Conservation (phyloP, 2,888 invertebrate genomes). For the Rhagophthalmus giganteus region DNA sequence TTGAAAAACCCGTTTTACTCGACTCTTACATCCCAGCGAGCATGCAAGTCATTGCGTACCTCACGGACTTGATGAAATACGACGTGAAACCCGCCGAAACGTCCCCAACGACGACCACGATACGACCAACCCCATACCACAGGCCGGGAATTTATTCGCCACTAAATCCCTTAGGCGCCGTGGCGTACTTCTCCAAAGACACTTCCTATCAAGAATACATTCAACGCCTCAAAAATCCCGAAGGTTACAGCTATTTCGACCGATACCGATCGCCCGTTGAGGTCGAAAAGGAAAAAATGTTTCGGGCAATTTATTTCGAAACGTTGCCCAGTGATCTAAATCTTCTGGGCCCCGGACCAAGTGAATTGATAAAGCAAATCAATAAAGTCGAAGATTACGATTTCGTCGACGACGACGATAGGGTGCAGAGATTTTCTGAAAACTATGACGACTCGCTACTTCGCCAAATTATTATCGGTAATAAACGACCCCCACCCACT, state of each 20-base stretch:
- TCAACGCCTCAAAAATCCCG: conserved; percentile 33
- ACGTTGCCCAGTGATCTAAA: conserved; percentile 39
- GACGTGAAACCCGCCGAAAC: conserved; percentile 51
- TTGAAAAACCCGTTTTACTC: conserved; percentile 59
- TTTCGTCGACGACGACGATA: conserved; percentile 41
- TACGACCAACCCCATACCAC: conserved; percentile 49
- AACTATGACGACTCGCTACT: conserved; percentile 46
- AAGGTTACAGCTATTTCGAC: conserved; percentile 37
- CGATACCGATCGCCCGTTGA: conserved; percentile 24
- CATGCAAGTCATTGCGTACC: conserved; percentile 68
- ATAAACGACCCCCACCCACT: conserved; percentile 61
- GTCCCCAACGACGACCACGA: conserved; percentile 43
- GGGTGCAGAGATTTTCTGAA: conserved; percentile 44
- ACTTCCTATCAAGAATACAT: conserved; percentile 34
- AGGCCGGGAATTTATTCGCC: conserved; percentile 62
- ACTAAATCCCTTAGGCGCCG: conserved; percentile 53
- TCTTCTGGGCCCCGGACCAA: conserved; percentile 48
- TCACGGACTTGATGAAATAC: conserved; percentile 65
- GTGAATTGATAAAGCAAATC: conserved; percentile 49
- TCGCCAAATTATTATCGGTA: conserved; percentile 49
- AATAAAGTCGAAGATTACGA: conserved; percentile 41
- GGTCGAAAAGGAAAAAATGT: background rate
- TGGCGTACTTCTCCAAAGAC: conserved; percentile 26
- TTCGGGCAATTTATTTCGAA: background rate
- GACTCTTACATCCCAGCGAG: conserved; percentile 68